Conservation (phyloP, 2,113 vertebrate genomes). For the Herpailurus yagouaroundi region DNA sequence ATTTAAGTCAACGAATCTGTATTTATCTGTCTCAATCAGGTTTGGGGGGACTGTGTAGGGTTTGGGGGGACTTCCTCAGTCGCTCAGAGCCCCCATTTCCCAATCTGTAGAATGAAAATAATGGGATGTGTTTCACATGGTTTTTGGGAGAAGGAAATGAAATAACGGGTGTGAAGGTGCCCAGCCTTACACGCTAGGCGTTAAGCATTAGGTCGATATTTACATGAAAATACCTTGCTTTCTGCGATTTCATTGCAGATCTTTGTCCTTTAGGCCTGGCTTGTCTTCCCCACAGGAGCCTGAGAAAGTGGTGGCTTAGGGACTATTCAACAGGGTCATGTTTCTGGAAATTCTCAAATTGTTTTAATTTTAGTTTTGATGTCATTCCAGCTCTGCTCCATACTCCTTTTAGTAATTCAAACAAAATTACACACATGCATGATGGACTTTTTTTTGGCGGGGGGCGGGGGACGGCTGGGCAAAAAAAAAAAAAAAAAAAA, state of each 20-base stretch:
- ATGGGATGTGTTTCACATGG: neutral
- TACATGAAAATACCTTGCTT: neutral
- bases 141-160: neutral
- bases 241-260: neutral
- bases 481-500: neutral
- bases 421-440: neutral
- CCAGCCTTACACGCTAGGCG: neutral
- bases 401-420: neutral
- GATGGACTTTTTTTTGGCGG: neutral
- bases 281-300: neutral
- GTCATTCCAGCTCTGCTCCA: neutral
- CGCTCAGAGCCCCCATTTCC: neutral
- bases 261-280: neutral
- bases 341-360: neutral
- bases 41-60: neutral
- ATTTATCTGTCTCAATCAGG: neutral
- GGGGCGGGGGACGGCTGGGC: too few species aligned
- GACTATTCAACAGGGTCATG: neutral
- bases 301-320: neutral
- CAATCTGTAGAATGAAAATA: constrained; percentile 1
- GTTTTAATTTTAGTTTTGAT: neutral
- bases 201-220: neutral
- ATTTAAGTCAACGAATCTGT: neutral
- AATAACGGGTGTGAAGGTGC: neutral
- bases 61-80: neutral